phyloP scores from a whole-genome alignment of 2,888 invertebrate genomes.

The Drosophila colorata region DNA sequence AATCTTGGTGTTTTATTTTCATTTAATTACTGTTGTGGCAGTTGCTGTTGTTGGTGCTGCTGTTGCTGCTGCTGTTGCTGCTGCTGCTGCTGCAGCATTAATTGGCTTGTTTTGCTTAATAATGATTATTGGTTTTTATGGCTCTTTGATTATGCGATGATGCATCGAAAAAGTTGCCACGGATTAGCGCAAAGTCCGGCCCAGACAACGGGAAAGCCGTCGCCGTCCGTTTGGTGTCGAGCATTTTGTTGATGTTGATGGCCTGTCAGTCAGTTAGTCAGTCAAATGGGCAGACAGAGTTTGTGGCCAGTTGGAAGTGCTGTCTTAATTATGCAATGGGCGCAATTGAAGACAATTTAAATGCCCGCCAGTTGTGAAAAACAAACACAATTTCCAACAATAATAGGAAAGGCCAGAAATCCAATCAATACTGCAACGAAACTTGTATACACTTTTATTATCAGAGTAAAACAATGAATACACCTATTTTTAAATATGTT shows the following conservation, averaged over 20 bases:
- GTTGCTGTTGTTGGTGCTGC: constrained; percentile 21
- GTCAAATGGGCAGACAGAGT: constrained; percentile 38
- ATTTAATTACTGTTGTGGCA: constrained; percentile 70
- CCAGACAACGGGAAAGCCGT: constrained; percentile 51
- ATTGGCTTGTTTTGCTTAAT: constrained; percentile 80
- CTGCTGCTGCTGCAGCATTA: constrained; percentile 60
- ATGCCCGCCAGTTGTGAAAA: constrained; percentile 75
- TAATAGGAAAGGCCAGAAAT: constrained; percentile 27
- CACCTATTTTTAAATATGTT: no score
- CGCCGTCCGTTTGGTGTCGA: constrained; percentile 15
- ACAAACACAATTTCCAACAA: constrained; percentile 57
- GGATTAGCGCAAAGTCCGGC: constrained; percentile 55
- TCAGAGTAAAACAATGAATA: neutral
- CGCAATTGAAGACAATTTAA: constrained; percentile 79
- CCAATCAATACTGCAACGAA: constrained; percentile 15
- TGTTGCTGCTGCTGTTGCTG: constrained; percentile 24
- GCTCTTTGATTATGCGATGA: constrained; percentile 80
- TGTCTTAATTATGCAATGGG: constrained; percentile 78
- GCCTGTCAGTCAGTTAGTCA: constrained; percentile 74
- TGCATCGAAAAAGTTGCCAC: constrained; percentile 71
- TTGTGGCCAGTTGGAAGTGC: constrained; percentile 60
- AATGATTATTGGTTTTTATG: constrained; percentile 80
- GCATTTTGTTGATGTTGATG: constrained; percentile 61
- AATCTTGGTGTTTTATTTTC: constrained; percentile 78
- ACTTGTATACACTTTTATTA: constrained; percentile 28